These are phyloP conservation scores for Itoplectis maculator DNA, from an alignment of 2,888 invertebrate genomes.

Conservation along the genomic window DNA sequence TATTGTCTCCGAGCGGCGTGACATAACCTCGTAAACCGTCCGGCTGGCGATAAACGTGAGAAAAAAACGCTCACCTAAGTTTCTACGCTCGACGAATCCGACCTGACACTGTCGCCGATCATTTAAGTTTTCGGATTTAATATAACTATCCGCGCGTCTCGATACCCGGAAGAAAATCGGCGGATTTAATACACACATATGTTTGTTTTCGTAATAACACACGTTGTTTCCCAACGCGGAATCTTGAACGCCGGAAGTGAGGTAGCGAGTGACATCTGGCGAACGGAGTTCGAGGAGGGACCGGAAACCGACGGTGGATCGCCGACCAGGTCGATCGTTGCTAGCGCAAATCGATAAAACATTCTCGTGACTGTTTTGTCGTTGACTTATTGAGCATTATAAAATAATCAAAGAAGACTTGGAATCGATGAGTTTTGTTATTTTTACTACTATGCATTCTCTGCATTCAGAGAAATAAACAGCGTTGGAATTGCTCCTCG, in stretches of 20 bases:
- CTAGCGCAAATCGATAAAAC: not conserved
- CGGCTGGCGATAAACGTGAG: not conserved
- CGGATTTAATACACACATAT: slow-evolving; percentile 18
- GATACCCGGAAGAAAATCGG: slow-evolving; percentile 1
- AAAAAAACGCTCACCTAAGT: slow-evolving; percentile 36
- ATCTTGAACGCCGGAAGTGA: not conserved
- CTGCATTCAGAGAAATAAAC: no score
- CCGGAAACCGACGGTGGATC: not conserved
- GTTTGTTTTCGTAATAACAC: slow-evolving; percentile 41
- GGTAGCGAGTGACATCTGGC: slow-evolving; percentile 40
- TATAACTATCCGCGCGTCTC: not conserved
- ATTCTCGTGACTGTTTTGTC: not conserved
- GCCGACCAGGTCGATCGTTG: not conserved
- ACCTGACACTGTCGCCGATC: not conserved
- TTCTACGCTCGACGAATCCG: slow-evolving; percentile 4
- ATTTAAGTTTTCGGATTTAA: not conserved
- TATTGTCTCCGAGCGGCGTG: not conserved
- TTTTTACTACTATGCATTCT: no score
- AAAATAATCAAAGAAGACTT: not conserved
- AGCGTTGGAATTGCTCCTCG: no score
- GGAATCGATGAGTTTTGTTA: not conserved
- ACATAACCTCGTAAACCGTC: slow-evolving; percentile 54
- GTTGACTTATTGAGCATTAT: no score
- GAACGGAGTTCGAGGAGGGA: not conserved
- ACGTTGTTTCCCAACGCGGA: slow-evolving; percentile 27